Percentiles rank a stretch among this genome's conserved stretches.
Conservation (phyloP, 2,888 invertebrate genomes). For the Plagodis dolabraria region DNA sequence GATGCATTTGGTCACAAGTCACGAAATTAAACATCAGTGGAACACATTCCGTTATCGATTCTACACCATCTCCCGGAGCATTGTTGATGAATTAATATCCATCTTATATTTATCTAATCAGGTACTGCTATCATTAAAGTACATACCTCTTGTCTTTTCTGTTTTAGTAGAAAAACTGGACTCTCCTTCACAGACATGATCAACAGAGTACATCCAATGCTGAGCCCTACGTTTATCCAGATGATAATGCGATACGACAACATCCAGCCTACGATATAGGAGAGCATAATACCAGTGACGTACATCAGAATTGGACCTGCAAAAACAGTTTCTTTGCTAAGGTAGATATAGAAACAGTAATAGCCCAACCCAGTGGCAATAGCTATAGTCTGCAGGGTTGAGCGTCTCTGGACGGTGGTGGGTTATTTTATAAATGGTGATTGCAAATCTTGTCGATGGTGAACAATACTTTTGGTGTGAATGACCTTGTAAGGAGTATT, state of each 20-base stretch:
- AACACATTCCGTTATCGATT: too few species aligned
- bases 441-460: too few species aligned
- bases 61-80: too few species aligned
- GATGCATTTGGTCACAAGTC: too few species aligned
- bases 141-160: slow-evolving; percentile 69
- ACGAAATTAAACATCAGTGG: too few species aligned
- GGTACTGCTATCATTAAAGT: neutral
- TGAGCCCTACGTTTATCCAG: slow-evolving; percentile 59
- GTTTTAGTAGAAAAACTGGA: slow-evolving; percentile 64
- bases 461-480: too few species aligned
- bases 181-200: slow-evolving; percentile 64
- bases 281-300: slow-evolving; percentile 53
- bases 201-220: slow-evolving; percentile 50
- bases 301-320: slow-evolving; percentile 45
- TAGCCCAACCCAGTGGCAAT: neutral
- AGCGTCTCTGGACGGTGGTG: too few species aligned
- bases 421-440: too few species aligned
- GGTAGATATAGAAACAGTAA: neutral
- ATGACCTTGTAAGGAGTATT: too few species aligned
- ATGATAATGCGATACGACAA: slow-evolving; percentile 57
- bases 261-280: slow-evolving; percentile 69
- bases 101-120: too few species aligned
- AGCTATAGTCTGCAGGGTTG: neutral
- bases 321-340: slow-evolving; percentile 9
- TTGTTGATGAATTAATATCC: too few species aligned